A percentile compares a stretch with the other conserved stretches of the same genome.
Evolutionary conservation across 2,797 vertebrate genomes (phyloP).

Genomic region (Sandelia bainsii): DNA sequence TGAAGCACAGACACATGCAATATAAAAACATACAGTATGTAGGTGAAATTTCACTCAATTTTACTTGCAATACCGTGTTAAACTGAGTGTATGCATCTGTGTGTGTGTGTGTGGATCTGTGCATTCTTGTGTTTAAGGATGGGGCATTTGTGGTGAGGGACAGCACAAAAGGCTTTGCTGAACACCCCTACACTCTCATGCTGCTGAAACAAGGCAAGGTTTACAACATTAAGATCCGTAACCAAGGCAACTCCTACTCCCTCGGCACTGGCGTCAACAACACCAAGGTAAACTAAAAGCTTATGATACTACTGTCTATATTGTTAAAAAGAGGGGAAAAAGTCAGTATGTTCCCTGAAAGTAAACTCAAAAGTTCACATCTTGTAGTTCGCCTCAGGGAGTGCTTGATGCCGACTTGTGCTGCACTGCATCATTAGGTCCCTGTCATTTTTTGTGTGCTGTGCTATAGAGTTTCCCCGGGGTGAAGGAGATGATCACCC

Average conservation of each 20-base stretch:
- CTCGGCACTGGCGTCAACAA: constrained; percentile 86
- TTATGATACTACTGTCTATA: background rate
- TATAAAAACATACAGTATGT: too few species aligned
- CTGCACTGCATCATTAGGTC: constrained; percentile 60
- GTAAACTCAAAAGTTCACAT: constrained; percentile 52
- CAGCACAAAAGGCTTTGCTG: constrained; percentile 84
- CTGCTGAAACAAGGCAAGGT: constrained; percentile 90
- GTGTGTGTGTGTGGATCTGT: constrained; percentile 1
- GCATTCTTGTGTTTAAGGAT: constrained; percentile 77
- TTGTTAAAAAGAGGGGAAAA: constrained; percentile 18
- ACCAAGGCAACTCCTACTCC: constrained; percentile 69
- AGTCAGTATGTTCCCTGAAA: constrained; percentile 11
- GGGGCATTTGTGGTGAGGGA: constrained; percentile 91
- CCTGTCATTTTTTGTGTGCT: constrained; percentile 62
- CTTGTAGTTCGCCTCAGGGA: constrained; percentile 32
- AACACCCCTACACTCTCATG: constrained; percentile 92
- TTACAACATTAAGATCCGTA: constrained; percentile 92
- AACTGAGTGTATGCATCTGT: background rate
- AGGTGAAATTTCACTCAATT: too few species aligned
- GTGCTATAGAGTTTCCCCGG: constrained; percentile 86
- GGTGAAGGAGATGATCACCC: constrained; percentile 88
- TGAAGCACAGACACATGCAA: constrained; percentile 21
- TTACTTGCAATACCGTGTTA: too few species aligned
- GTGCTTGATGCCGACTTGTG: constrained; percentile 44
- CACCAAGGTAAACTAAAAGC: constrained; percentile 82